Evolutionary conservation across 53 echinoderm and acorn worm genomes (phyloP), one percentile per base, ranked within the genome.

Genomic region (Crossaster papposus): DNA sequence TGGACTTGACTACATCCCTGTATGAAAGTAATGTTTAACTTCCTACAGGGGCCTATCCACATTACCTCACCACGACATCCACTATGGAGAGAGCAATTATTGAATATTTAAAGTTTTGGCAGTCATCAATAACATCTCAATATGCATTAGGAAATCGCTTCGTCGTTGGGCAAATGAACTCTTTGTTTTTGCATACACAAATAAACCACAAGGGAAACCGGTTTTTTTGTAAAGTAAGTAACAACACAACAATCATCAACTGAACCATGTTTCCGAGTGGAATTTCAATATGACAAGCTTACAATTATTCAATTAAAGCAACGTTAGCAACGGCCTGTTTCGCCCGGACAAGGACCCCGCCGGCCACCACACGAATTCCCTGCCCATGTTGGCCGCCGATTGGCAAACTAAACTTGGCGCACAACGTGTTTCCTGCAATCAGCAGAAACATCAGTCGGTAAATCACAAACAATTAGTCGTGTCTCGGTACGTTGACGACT

Each of bases 331-430:
- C n/a, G 62, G 65, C 30, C 29, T 24, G 4, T 82, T 36, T 65
- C 17, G 31, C 44, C 65, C 34, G 34, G 65, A 20, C 28, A 36
- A 44, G 15, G 22, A 53, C 33, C 7, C 32, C 15, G 31, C 71
- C 32, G 4, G 31, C 71, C 14, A 51, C 72, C 71, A 18, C 18
- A 29, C n/a, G 30, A 28, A 72, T 44, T 51, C 52, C 84, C 72
- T 51, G 30, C 7, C 24, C 50, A 24, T 51, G 50, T 44, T 78
- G 26, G 4, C 17, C 64, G 7, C 29, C 34, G 55, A 53, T 71
- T 87, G 87, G 54, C 54, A 87, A 76, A 74, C 36, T 87, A 87
- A 85, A 87, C 87, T 54, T 35, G 87, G 77, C 22, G 87, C 76
- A 87, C 76, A 51, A 58, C 8, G 24, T 63, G 87, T 77, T 35